phyloP scores from a whole-genome alignment of 2,888 invertebrate species.

The Parnassius apollo region DNA sequence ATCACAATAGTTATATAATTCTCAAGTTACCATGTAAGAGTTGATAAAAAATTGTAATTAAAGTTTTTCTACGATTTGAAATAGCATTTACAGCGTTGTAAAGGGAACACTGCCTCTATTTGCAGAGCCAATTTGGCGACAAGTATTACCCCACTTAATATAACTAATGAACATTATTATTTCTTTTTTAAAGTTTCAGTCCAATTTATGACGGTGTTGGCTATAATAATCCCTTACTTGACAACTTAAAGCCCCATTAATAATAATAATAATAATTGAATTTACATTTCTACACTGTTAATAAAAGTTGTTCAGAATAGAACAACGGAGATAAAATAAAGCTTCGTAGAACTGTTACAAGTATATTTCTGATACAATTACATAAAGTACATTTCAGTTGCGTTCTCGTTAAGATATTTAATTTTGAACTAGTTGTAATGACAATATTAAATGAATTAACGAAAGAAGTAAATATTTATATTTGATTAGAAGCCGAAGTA shows the following conservation, averaged over 20 bases:
- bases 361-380: too few relatives aligned
- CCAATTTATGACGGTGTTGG: conserved; percentile 14
- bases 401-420: too few relatives aligned
- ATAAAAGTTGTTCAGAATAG: too few relatives aligned
- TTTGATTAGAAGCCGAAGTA: too few relatives aligned
- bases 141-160: conserved; percentile 25
- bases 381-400: too few relatives aligned
- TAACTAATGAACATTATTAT: conserved; percentile 27
- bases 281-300: too few relatives aligned
- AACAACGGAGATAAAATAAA: too few relatives aligned
- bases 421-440: too few relatives aligned
- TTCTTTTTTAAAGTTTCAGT: conserved; percentile 17
- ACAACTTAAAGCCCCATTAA: conserved; percentile 18
- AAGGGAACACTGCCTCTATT: conserved; percentile 12
- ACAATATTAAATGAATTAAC: too few relatives aligned
- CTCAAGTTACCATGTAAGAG: background rate
- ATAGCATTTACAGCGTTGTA: conserved; percentile 10
- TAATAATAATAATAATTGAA: background rate
- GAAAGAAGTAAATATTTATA: too few relatives aligned
- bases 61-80: conserved; percentile 11
- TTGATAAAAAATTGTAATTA: conserved; percentile 21
- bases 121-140: conserved; percentile 23
- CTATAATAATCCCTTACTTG: conserved; percentile 11
- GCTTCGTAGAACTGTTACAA: too few relatives aligned
- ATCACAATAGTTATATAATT: too few relatives aligned